A percentile compares a stretch with the other conserved stretches of the same genome.
These are phyloP conservation scores for Acyrthosiphon pisum DNA, from an alignment of 1,140 invertebrate genomes.

Conservation along the genomic window DNA sequence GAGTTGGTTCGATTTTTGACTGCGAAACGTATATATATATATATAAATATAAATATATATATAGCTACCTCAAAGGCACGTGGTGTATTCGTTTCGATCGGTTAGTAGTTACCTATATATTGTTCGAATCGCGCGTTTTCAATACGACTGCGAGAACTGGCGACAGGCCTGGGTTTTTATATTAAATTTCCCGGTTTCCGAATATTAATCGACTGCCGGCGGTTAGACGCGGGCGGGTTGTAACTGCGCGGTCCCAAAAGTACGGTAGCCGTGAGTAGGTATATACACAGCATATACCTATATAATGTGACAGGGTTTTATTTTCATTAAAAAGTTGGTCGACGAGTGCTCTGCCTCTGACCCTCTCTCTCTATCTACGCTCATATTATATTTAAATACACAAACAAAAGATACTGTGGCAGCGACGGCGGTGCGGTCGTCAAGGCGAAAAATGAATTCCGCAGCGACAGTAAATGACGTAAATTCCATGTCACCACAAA, in stretches of 20 bases:
- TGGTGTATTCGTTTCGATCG: background rate
- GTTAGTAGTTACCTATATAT: constrained; percentile 3
- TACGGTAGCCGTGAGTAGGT: background rate
- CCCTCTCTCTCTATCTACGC: background rate
- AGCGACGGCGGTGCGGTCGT: too few species aligned
- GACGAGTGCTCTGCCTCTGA: background rate
- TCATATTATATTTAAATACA: constrained; percentile 5
- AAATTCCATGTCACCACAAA: background rate
- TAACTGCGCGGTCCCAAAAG: background rate
- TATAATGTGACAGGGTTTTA: background rate
- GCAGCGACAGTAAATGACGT: background rate
- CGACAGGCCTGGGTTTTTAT: background rate
- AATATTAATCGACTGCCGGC: background rate
- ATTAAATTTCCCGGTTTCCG: background rate
- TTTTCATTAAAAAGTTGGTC: constrained; percentile 46
- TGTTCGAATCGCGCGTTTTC: background rate
- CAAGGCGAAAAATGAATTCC: background rate
- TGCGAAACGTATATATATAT: background rate
- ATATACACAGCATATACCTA: constrained; percentile 20
- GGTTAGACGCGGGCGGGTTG: background rate
- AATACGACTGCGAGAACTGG: background rate
- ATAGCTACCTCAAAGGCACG: background rate
- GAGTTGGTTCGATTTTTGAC: background rate
- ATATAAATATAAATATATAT: background rate
- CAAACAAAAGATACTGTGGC: background rate